phyloP scores from a whole-genome alignment of 2,113 vertebrate species.

The Indicator maculatus region DNA sequence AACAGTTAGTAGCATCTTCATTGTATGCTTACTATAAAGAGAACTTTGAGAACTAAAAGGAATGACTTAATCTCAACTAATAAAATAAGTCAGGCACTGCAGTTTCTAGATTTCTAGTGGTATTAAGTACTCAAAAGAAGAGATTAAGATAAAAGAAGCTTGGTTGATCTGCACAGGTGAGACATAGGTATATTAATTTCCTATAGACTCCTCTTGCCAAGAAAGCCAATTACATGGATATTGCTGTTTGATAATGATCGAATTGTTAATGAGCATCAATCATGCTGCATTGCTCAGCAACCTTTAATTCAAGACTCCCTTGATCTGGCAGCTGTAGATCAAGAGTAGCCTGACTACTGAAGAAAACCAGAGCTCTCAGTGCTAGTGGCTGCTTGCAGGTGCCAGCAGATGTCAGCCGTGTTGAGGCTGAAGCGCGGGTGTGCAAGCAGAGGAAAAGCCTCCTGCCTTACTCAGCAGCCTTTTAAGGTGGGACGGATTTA shows the following conservation, averaged over 20 bases:
- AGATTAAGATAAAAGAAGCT: not conserved
- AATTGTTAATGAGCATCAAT: not conserved
- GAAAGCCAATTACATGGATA: not conserved
- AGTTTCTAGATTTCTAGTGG: not conserved
- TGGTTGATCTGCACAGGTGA: not conserved
- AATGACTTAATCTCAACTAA: not conserved
- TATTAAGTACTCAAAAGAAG: not conserved
- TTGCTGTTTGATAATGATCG: not conserved
- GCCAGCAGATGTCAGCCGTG: conserved; percentile 72
- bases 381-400: not conserved
- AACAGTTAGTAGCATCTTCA: not conserved
- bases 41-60: not conserved
- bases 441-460: not conserved
- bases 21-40: not conserved
- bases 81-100: not conserved
- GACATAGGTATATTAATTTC: not conserved
- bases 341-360: not conserved
- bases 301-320: not conserved
- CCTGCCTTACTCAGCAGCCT: not conserved
- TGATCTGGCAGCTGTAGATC: not conserved
- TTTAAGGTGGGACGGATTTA: conserved; percentile 21
- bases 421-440: conserved; percentile 37
- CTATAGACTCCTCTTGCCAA: not conserved
- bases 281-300: not conserved
- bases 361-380: not conserved